Evolutionary conservation across 2,113 vertebrate species (phyloP), one percentile per base, ranked within the genome.

Genomic region (Bubalus kerabau): DNA sequence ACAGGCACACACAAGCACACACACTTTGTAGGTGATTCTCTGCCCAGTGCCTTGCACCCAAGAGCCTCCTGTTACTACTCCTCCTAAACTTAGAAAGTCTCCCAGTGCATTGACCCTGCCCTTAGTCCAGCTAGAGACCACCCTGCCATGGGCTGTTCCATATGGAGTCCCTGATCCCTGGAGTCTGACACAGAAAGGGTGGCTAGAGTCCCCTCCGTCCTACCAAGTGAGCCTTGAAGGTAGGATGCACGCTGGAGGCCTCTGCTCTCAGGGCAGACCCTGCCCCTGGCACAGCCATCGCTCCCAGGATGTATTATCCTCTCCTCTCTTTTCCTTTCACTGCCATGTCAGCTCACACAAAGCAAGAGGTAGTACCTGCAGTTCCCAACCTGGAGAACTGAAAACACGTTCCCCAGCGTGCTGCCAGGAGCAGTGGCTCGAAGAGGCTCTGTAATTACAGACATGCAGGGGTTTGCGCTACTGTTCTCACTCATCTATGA

Each of bases 361-460:
- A 95, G 85, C 76, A 57, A 52, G 87, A 67, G 64, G 64, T 52
- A 95, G 76, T 62, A 57, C 90, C 88, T 64, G 64, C 52, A 59
- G 71, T 84, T 95, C 74, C 81, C 97, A 59, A 28, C 48, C 96
- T 88, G 88, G 57, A 97, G 81, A 90, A 64, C 3, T 54, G 30
- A 57, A 88, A 85, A 82, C 96, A 89, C 6, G 0, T 30, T 67
- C 62, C 94, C 62, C 82, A 78, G 92, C n/a, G 60, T 36, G 94
- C 97, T 95, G 87, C 95, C 82, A 14, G 26, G 46, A 57, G 96
- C 91, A 40, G 59, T 78, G 46, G 84, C 46, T 5, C 7, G 7
- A 83, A 67, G 80, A 88, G 59, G 36, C 76, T 96, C 82, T 83
- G 82, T 90, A 71, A 96, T 94, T 94, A 93, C 26, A 96, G 81